Evolutionary conservation across 1,140 invertebrate species (phyloP).

Genomic region (Brachionus calyciflorus): DNA sequence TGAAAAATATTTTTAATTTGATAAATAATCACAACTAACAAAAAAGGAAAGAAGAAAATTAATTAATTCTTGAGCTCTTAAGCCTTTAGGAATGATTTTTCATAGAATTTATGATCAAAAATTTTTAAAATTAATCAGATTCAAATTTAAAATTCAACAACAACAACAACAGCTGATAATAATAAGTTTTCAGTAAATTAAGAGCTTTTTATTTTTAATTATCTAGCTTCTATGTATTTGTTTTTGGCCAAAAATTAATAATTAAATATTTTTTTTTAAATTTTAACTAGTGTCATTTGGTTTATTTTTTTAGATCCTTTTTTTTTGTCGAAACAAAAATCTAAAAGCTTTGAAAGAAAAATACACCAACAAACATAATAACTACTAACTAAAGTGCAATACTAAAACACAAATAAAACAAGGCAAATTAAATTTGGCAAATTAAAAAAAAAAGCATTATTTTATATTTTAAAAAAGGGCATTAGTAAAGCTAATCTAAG

Average conservation of each 20-base stretch:
- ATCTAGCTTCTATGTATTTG: background rate
- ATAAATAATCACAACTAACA: no score
- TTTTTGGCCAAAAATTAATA: no score
- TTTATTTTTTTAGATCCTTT: slow-evolving; percentile 27
- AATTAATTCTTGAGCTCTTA: background rate
- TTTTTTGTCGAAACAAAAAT: background rate
- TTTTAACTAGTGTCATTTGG: background rate
- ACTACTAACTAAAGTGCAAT: no score
- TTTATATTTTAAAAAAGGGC: background rate
- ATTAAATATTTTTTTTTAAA: background rate
- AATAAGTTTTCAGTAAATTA: no score
- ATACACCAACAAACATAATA: background rate
- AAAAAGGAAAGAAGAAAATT: no score
- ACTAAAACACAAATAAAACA: no score
- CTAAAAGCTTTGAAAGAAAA: background rate
- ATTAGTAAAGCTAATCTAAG: slow-evolving; percentile 36
- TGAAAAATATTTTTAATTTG: no score
- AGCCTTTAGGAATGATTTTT: no score
- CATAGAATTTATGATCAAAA: no score
- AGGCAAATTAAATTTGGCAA: background rate
- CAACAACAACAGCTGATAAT: no score
- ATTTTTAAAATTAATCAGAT: slow-evolving; percentile 32
- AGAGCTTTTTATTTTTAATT: slow-evolving; percentile 4
- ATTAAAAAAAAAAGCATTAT: background rate
- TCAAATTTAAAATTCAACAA: slow-evolving; percentile 14